These are phyloP conservation scores for Therioaphis trifolii DNA, from an alignment of 2,888 invertebrate species.

Conservation along the genomic window DNA sequence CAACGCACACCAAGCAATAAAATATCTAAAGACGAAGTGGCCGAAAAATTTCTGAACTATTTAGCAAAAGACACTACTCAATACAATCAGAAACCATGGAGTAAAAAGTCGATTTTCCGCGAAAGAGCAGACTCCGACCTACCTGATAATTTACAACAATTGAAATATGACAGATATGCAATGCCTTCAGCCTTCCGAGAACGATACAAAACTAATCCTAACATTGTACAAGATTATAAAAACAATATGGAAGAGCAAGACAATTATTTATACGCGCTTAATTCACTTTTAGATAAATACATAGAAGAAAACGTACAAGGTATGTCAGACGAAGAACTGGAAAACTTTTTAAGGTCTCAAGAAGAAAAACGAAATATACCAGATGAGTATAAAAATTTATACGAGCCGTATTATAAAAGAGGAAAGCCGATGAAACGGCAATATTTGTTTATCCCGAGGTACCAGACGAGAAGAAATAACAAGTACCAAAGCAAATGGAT, in stretches of 20 bases:
- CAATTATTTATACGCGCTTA: conserved; percentile 45
- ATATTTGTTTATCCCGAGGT: conserved; percentile 3
- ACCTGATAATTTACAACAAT: conserved; percentile 50
- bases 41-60: conserved; percentile 23
- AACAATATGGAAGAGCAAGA: conserved; percentile 22
- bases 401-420: conserved; percentile 24
- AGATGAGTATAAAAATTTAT: conserved; percentile 18
- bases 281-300: conserved; percentile 46
- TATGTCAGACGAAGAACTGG: conserved; percentile 51
- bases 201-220: conserved; percentile 64
- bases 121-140: conserved; percentile 65
- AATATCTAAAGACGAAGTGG: conserved; percentile 1
- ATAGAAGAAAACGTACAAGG: conserved; percentile 52
- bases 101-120: conserved; percentile 67
- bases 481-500: conserved; percentile 31
- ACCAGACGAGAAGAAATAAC: conserved; percentile 4
- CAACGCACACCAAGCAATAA: conserved; percentile 56
- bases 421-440: conserved; percentile 14
- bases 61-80: conserved; percentile 25
- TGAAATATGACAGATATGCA: conserved; percentile 52
- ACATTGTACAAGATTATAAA: conserved; percentile 43
- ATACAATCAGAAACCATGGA: conserved; percentile 33
- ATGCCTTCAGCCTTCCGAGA: conserved; percentile 66
- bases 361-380: conserved; percentile 41
- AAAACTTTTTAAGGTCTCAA: neutral